Conservation (phyloP, 2,113 vertebrate genomes). For the Seriola rivoliana region DNA sequence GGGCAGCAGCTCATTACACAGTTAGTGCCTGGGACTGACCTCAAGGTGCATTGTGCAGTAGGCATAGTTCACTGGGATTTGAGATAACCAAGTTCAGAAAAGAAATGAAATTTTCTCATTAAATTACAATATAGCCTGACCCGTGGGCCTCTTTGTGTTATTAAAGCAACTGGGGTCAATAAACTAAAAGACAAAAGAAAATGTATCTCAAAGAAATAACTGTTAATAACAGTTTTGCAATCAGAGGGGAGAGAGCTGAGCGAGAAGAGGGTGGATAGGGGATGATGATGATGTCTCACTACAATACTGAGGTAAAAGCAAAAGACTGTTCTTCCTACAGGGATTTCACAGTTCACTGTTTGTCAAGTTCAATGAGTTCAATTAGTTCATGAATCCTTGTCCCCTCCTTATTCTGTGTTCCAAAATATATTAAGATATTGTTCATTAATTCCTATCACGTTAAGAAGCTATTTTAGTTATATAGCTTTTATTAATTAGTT, state of each 20-base stretch:
- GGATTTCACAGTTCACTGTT: neutral
- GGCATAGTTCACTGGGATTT: neutral
- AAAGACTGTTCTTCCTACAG: neutral
- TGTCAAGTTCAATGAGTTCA: neutral
- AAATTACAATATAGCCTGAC: neutral
- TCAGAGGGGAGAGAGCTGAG: neutral
- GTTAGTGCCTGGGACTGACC: slow-evolving; percentile 16
- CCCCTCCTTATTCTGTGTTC: neutral
- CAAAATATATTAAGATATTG: neutral
- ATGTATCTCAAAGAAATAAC: neutral
- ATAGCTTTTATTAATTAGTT: neutral
- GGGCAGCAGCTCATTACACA: slow-evolving; percentile 32
- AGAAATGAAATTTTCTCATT: neutral
- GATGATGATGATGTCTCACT: neutral
- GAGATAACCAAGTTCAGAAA: neutral
- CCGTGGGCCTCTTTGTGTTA: neutral
- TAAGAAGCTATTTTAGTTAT: neutral
- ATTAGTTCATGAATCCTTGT: neutral
- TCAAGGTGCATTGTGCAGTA: neutral
- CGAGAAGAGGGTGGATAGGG: neutral
- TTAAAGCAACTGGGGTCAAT: neutral
- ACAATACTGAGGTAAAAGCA: neutral
- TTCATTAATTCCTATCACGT: neutral
- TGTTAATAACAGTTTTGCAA: neutral
- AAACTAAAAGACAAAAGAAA: neutral